phyloP scores from a whole-genome alignment of 2,888 invertebrate genomes.

The Drosophila barbarae region DNA sequence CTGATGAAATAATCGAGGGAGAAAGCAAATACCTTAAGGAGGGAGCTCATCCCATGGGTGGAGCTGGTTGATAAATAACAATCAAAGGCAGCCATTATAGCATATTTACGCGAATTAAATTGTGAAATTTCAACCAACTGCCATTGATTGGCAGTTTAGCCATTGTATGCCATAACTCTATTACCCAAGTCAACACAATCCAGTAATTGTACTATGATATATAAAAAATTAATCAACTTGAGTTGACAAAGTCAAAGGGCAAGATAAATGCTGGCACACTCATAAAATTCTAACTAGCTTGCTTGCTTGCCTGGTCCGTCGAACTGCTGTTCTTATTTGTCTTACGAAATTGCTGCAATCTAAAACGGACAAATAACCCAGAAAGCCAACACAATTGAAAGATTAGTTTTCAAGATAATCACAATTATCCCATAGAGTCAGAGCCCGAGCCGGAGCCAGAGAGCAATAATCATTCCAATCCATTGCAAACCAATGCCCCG shows the following conservation, averaged over 20 bases:
- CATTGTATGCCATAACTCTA: background rate
- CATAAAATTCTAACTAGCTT: slow-evolving; percentile 16
- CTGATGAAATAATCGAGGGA: slow-evolving; percentile 11
- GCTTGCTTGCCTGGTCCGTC: background rate
- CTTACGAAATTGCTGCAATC: slow-evolving; percentile 38
- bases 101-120: slow-evolving; percentile 4
- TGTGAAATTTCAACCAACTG: slow-evolving; percentile 7
- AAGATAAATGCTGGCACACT: slow-evolving; percentile 23
- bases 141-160: slow-evolving; percentile 17
- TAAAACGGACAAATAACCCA: slow-evolving; percentile 34
- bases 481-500: slow-evolving; percentile 32
- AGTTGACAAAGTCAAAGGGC: slow-evolving; percentile 20
- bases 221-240: slow-evolving; percentile 2
- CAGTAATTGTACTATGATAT: slow-evolving; percentile 9
- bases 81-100: slow-evolving; percentile 12
- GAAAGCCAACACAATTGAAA: slow-evolving; percentile 41
- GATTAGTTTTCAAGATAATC: slow-evolving; percentile 37
- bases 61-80: slow-evolving; percentile 13
- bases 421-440: slow-evolving; percentile 19
- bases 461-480: slow-evolving; percentile 32
- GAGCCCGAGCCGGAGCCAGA: slow-evolving; percentile 1
- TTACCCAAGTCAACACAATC: background rate
- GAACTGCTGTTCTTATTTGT: slow-evolving; percentile 29
- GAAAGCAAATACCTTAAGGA: slow-evolving; percentile 11
- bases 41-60: slow-evolving; percentile 14